A percentile compares a stretch with the other conserved stretches of the same genome.
These are phyloP conservation scores for Mesaphorura yosii DNA, from an alignment of 1,140 invertebrate species.

Conservation along the genomic window DNA sequence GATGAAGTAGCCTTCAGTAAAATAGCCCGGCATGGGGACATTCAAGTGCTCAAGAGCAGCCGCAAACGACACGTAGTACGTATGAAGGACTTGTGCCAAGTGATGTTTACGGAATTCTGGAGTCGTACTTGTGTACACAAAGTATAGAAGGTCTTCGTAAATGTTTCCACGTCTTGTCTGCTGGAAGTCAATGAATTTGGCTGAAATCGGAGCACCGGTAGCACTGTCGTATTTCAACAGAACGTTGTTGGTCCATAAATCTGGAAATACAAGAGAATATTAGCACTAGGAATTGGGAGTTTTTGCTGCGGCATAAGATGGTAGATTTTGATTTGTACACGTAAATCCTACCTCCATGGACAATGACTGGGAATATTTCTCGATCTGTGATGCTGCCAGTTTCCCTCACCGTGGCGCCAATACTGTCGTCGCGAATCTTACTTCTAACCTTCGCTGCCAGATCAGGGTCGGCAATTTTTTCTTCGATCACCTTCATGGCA, in stretches of 20 bases:
- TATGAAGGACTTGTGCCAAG: neutral
- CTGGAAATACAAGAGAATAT: too few relatives aligned
- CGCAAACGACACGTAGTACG: conserved; percentile 12
- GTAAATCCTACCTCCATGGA: too few relatives aligned
- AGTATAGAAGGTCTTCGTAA: conserved; percentile 12
- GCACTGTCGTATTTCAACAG: conserved; percentile 40
- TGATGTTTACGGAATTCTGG: conserved; percentile 11
- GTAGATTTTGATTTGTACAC: too few relatives aligned
- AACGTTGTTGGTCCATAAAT: conserved; percentile 37
- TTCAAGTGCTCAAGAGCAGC: conserved; percentile 1
- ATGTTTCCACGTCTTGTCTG: conserved; percentile 11
- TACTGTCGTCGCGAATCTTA: too few relatives aligned
- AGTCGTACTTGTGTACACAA: conserved; percentile 10
- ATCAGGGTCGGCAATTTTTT: too few relatives aligned
- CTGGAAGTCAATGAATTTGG: conserved; percentile 22
- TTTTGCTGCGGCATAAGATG: too few relatives aligned
- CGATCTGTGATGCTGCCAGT: conserved; percentile 2
- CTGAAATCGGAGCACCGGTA: conserved; percentile 31
- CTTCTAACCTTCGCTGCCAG: too few relatives aligned
- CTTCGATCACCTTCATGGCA: neutral
- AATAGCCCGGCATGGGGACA: neutral
- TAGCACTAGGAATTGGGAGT: too few relatives aligned
- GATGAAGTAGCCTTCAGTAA: neutral
- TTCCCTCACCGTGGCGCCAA: neutral
- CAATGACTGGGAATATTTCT: conserved; percentile 34